These are phyloP conservation scores for Odontesthes bonariensis DNA, from an alignment of 2,113 vertebrate genomes.

Conservation along the genomic window DNA sequence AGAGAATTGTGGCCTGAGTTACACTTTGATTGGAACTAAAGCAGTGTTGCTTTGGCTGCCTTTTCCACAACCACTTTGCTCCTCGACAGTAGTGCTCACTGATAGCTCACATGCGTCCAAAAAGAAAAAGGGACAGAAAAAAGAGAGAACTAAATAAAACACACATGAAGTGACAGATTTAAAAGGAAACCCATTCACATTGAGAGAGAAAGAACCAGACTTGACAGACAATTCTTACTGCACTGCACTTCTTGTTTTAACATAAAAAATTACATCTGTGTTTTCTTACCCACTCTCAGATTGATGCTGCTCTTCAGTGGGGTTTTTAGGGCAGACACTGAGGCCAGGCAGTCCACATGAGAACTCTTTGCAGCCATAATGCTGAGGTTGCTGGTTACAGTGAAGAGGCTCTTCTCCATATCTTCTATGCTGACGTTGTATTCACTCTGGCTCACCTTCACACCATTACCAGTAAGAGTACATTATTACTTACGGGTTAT, in stretches of 20 bases:
- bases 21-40: conserved; percentile 19
- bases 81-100: conserved; percentile 6
- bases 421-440: conserved; percentile 76
- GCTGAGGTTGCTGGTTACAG: conserved; percentile 80
- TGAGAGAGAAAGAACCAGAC: conserved; percentile 1
- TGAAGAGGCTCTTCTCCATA: conserved; percentile 66
- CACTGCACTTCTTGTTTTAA: background rate
- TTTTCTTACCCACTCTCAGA: conserved; percentile 79
- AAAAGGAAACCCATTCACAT: background rate
- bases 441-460: conserved; percentile 55
- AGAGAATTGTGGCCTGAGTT: conserved; percentile 31
- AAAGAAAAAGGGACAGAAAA: background rate
- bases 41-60: conserved; percentile 18
- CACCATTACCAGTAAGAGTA: conserved; percentile 17
- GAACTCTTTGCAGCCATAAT: conserved; percentile 78
- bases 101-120: conserved; percentile 45
- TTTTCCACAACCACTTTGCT: conserved; percentile 5
- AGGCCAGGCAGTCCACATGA: conserved; percentile 85
- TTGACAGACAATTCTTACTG: background rate
- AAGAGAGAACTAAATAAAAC: conserved; percentile 4
- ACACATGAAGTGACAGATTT: background rate
- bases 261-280: background rate
- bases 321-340: conserved; percentile 77
- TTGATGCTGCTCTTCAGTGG: conserved; percentile 75
- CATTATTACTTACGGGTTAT: conserved; percentile 5